Base-by-base conservation (phyloP, 30 jellyfish, hydroid and myxozoan genomes). In the Euphysa ruthae region DNA sequence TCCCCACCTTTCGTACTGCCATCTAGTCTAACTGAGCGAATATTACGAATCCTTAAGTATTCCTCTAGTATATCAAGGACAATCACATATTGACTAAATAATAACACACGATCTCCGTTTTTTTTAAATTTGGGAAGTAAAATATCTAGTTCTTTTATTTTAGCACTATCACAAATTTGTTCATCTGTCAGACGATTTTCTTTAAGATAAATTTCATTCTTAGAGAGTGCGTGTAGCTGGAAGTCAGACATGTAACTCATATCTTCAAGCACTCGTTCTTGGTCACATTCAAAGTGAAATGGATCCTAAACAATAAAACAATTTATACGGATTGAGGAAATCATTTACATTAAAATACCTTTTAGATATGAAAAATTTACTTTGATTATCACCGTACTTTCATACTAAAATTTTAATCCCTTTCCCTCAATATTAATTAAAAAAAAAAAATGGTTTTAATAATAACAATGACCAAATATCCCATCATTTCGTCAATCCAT, bases 161-260 rank as follows among this genome's bases (percentile, higher is more conserved):
- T 83, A 4, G 92, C 95, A 29, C 93, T 62, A 16, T 56, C 71
- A 33, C 43, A 13, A 21, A 83, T 29, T 18, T 74, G 82, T 23
- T 83, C 95, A 43, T 83, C 70, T 42, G 61, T 58, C 21, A 83
- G 44, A 13, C 77, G 24, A 55, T 74, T 58, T 62, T 75, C 61
- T 15, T 20, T 58, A 25, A 83, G 65, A 69, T 52, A 55, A 46
- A 58, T 43, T 35, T 83, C 69, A 30, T 75, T 80, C 10, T 63
- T 58, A 77, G 92, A 83, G 4, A 83, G 82, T 35, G 15, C 49
- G 71, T 83, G 95, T 51, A 83, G 82, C 34, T 83, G 92, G 61
- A 75, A 83, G 35, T 83, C 95, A 5, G 95, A 83, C 92, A 83
- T 74, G 12, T 50, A 91, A 21, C 78, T 73, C 95, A 83, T 74